Base-by-base conservation (phyloP, 2,797 vertebrate genomes). In the Podarcis lilfordi region DNA sequence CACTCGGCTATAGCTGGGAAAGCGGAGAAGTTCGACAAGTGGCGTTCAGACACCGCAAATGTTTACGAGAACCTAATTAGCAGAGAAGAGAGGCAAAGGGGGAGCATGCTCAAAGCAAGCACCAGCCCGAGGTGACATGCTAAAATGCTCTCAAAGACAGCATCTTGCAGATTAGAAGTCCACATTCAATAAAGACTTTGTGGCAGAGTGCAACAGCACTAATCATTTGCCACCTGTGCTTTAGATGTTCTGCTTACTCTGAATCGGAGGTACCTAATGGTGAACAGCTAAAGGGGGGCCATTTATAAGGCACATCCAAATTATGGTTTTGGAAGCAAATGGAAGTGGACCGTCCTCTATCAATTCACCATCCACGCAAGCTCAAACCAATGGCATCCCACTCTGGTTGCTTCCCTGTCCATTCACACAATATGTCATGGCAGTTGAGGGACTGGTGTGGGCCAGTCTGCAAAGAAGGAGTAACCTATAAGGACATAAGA, bases 61-160 rank as follows among this genome's bases (percentile, higher is more conserved):
- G 1, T 68, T 89, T 89, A 89, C 77, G 88, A 93, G 88, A 68
- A 74, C 80, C 94, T 96, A 95, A 96, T 96, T 95, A 96, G 90
- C 92, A 92, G 85, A 91, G 91, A 91, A 86, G 89, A 95, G 90
- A 93, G 25, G 83, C 43, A 69, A 43, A 10, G 8, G n/a, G 55
- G 72, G 8, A 84, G 17, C 9, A 13, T 0, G 37, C 74, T 69
- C 75, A 43, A 0, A 0, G 89, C 74, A 89, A 71, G 88, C 81
- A 82, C 78, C 85, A 77, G 72, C 84, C 91, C 37, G 78, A 13
- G 83, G 90, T 15, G 40, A 21, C 0, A 79, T n/a, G 0, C 81
- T 10, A 86, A 86, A 89, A 93, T 6, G 1, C 25, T 25, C 71
- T 69, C 71, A 55, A 61, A 75, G 29, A 19, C 55, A 85, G 37